Evolutionary conservation across 2,888 invertebrate genomes (phyloP).

Genomic region (Brenthis daphne): DNA sequence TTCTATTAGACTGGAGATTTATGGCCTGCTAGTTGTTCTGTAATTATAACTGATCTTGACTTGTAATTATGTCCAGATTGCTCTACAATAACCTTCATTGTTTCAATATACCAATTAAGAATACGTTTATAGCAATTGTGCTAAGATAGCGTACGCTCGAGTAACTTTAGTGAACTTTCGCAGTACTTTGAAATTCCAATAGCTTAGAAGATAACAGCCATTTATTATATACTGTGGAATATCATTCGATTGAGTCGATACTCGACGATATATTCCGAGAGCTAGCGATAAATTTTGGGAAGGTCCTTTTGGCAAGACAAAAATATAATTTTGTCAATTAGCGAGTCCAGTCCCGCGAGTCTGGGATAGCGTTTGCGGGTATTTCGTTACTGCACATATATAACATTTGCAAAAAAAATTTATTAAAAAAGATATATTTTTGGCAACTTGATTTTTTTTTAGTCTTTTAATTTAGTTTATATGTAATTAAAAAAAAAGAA

Average conservation of each 20-base stretch:
- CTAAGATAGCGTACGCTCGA: conserved; percentile 9
- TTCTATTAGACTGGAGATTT: conserved; percentile 47
- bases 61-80: conserved; percentile 32
- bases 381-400: too few relatives aligned
- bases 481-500: too few relatives aligned
- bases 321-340: too few relatives aligned
- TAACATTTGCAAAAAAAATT: too few relatives aligned
- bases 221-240: conserved; percentile 3
- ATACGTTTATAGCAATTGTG: conserved; percentile 14
- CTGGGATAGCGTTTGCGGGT: too few relatives aligned
- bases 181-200: conserved; percentile 1
- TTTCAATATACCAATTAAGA: conserved; percentile 33
- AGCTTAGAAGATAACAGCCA: conserved; percentile 6
- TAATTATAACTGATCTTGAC: conserved; percentile 44
- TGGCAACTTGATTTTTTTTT: too few relatives aligned
- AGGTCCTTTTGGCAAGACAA: too few relatives aligned
- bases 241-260: neutral
- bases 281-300: too few relatives aligned
- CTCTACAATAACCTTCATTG: conserved; percentile 31
- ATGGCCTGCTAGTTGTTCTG: conserved; percentile 41
- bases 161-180: conserved; percentile 7
- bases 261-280: too few relatives aligned
- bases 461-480: too few relatives aligned
- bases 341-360: too few relatives aligned
- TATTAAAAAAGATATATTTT: too few relatives aligned